A percentile compares a stretch with the other conserved stretches of the same genome.
These are phyloP conservation scores for Mesembrinibis cayennensis DNA, from an alignment of 2,113 vertebrate genomes.

Conservation along the genomic window DNA sequence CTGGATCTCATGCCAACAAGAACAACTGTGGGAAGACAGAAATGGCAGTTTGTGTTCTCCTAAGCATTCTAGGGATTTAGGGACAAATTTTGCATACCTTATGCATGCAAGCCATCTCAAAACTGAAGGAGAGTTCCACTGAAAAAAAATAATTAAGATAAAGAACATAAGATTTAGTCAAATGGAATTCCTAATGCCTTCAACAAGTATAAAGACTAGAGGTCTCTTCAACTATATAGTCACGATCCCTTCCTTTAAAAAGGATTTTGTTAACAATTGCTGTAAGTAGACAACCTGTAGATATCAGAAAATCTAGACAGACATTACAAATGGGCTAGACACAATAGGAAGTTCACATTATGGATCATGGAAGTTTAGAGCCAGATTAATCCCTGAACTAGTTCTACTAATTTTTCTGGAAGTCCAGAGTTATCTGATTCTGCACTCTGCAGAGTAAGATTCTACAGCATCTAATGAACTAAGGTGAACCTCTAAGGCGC, in stretches of 20 bases:
- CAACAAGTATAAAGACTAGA: background rate
- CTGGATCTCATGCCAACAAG: background rate
- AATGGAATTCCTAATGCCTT: background rate
- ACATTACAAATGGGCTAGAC: background rate
- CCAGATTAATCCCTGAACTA: background rate
- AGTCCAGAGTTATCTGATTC: background rate
- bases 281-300: background rate
- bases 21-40: background rate
- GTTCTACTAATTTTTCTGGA: background rate
- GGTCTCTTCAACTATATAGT: background rate
- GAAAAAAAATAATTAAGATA: background rate
- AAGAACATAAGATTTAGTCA: background rate
- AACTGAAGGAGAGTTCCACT: background rate
- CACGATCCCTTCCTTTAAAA: background rate
- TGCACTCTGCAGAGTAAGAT: background rate
- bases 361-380: background rate
- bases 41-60: background rate
- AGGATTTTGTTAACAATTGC: background rate
- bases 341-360: background rate
- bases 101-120: background rate
- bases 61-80: background rate
- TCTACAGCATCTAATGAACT: background rate
- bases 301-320: background rate
- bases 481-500: background rate
- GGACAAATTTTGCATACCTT: background rate